A percentile compares a stretch with the other conserved stretches of the same genome.
phyloP scores from a whole-genome alignment of 64 coral and sea anemone species.

The Stichodactyla helianthus region DNA sequence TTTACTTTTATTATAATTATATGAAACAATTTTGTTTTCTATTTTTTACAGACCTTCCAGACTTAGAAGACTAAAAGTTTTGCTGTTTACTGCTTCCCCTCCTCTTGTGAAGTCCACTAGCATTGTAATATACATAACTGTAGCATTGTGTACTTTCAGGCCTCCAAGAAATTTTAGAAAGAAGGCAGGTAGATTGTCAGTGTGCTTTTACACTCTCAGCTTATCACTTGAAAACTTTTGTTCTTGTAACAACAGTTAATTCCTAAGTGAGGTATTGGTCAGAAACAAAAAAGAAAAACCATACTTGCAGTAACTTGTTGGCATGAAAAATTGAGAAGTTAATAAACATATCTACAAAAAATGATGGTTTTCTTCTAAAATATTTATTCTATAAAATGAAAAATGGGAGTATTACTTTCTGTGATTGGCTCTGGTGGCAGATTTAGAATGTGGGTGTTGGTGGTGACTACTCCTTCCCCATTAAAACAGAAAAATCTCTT shows the following conservation, averaged over 20 bases:
- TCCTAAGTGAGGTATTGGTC: too few species aligned
- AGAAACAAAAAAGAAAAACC: too few species aligned
- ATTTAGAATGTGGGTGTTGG: too few species aligned
- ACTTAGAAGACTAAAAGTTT: slow-evolving; percentile 4
- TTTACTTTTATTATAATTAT: background rate
- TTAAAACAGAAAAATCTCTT: too few species aligned
- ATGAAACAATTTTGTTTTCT: background rate
- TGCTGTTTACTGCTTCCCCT: background rate
- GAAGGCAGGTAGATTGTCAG: background rate
- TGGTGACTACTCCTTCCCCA: too few species aligned
- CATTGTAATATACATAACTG: background rate
- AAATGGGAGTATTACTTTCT: too few species aligned
- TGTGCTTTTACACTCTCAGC: background rate
- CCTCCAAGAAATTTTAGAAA: slow-evolving; percentile 2
- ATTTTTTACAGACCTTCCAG: slow-evolving; percentile 18
- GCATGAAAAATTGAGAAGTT: too few species aligned
- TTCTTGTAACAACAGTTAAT: background rate
- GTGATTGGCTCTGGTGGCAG: too few species aligned
- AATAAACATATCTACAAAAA: too few species aligned
- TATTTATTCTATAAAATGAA: too few species aligned
- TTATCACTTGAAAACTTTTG: background rate
- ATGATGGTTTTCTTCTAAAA: too few species aligned
- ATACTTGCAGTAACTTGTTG: too few species aligned
- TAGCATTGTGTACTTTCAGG: background rate
- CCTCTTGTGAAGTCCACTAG: background rate